phyloP scores from a whole-genome alignment of 1,140 invertebrate genomes.

The Rhyacophila brunnea region DNA sequence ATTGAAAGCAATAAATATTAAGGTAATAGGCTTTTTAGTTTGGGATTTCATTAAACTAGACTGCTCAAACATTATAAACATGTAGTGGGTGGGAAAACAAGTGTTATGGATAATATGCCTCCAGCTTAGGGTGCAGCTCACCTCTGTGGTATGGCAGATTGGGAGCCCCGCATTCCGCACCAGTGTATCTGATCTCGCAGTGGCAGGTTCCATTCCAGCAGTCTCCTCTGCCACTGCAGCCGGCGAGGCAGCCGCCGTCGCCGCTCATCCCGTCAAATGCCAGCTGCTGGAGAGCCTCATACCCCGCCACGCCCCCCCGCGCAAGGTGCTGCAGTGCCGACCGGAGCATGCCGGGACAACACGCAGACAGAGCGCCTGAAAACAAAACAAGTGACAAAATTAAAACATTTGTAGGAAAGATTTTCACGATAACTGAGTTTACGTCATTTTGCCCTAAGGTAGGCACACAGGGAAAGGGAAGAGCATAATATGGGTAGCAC shows the following conservation, averaged over 20 bases:
- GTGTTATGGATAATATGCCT: too few relatives aligned
- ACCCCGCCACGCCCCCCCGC: constrained; percentile 41
- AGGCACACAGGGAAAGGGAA: too few relatives aligned
- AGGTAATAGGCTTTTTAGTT: not conserved
- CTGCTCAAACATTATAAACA: too few relatives aligned
- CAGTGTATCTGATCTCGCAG: constrained; percentile 76
- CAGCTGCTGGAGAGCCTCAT: constrained; percentile 36
- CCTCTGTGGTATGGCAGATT: constrained; percentile 65
- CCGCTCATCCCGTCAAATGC: too few relatives aligned
- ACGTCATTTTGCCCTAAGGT: not conserved
- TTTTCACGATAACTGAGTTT: too few relatives aligned
- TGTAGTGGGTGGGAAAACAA: too few relatives aligned
- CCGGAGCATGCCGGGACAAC: constrained; percentile 44
- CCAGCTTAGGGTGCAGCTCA: too few relatives aligned
- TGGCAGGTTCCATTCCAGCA: constrained; percentile 88
- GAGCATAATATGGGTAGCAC: too few relatives aligned
- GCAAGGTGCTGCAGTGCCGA: constrained; percentile 42
- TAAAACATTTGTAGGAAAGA: too few relatives aligned
- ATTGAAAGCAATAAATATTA: not conserved
- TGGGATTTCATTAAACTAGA: too few relatives aligned
- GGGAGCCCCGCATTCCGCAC: constrained; percentile 61
- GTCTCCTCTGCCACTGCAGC: constrained; percentile 87
- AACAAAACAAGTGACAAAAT: not conserved
- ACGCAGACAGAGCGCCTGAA: constrained; percentile 6
- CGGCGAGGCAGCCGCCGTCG: constrained; percentile 49